These are phyloP conservation scores for Rallus crepitans DNA, from an alignment of 2,797 vertebrate genomes.

Conservation along the genomic window DNA sequence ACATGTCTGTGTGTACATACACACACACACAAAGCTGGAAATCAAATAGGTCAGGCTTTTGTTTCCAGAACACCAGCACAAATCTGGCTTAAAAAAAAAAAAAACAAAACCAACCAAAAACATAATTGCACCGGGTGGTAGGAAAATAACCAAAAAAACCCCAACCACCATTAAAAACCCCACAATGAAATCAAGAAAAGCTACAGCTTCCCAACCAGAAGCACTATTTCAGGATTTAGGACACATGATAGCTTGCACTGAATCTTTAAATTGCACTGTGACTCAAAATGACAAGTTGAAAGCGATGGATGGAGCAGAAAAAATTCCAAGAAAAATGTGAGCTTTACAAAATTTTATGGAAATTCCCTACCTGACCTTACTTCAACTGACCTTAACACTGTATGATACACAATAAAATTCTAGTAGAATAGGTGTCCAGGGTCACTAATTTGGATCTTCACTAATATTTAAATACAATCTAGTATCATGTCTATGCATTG, in stretches of 20 bases:
- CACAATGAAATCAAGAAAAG: background rate
- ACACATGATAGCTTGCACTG: background rate
- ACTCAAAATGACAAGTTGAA: background rate
- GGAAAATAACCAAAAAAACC: rapidly evolving
- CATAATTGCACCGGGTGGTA: background rate
- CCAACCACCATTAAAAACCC: rapidly evolving
- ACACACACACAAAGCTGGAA: background rate
- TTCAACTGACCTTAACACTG: background rate
- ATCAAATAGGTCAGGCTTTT: background rate
- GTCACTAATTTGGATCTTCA: background rate
- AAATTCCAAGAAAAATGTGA: background rate
- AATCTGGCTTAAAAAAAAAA: background rate
- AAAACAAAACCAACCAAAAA: background rate
- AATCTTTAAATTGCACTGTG: background rate
- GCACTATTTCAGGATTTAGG: background rate
- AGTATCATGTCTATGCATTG: background rate
- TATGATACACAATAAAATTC: background rate
- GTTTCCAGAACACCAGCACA: background rate
- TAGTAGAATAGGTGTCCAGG: background rate
- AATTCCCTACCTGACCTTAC: background rate
- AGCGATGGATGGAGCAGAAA: background rate
- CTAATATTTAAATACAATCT: background rate
- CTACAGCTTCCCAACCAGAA: background rate
- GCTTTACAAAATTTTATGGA: background rate
- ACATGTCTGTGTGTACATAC: no score